phyloP scores from a whole-genome alignment of 2,113 vertebrate genomes.

The Ancistrus triradiatus region DNA sequence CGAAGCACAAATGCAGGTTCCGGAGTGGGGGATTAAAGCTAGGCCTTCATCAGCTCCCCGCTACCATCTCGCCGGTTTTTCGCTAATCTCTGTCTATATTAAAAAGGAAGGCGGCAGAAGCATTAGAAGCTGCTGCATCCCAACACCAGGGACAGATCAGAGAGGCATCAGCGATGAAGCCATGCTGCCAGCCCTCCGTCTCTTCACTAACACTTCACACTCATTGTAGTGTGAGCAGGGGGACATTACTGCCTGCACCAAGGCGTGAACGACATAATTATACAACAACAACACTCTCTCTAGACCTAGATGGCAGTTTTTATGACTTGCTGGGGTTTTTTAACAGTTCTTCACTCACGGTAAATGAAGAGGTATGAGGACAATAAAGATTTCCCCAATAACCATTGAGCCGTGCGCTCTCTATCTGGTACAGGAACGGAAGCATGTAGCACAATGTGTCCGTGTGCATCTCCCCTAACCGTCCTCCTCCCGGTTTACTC shows the following conservation, averaged over 20 bases:
- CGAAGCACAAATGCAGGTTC: constrained; percentile 18
- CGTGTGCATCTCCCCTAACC: neutral
- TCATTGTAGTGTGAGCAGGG: neutral
- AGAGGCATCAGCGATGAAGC: constrained; percentile 20
- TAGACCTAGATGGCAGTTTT: neutral
- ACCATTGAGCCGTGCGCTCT: neutral
- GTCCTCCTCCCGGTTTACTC: neutral
- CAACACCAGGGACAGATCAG: constrained; percentile 26
- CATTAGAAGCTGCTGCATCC: constrained; percentile 40
- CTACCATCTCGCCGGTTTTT: constrained; percentile 8
- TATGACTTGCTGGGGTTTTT: constrained; percentile 14
- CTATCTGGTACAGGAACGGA: too few species aligned
- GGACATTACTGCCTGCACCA: constrained; percentile 1
- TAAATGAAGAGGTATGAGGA: constrained; percentile 21
- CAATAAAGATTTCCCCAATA: neutral
- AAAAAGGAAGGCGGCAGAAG: constrained; percentile 27
- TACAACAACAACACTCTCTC: constrained; percentile 5
- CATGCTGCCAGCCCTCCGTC: constrained; percentile 13
- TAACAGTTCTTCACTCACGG: neutral
- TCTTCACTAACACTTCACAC: constrained; percentile 6
- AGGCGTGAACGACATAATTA: constrained; percentile 12
- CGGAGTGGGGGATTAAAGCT: constrained; percentile 17
- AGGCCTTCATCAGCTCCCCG: constrained; percentile 30
- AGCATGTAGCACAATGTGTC: neutral
- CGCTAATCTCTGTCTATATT: constrained; percentile 45